These are phyloP conservation scores for Arnoldichthys spilopterus DNA, from an alignment of 2,797 vertebrate genomes.

Conservation along the genomic window DNA sequence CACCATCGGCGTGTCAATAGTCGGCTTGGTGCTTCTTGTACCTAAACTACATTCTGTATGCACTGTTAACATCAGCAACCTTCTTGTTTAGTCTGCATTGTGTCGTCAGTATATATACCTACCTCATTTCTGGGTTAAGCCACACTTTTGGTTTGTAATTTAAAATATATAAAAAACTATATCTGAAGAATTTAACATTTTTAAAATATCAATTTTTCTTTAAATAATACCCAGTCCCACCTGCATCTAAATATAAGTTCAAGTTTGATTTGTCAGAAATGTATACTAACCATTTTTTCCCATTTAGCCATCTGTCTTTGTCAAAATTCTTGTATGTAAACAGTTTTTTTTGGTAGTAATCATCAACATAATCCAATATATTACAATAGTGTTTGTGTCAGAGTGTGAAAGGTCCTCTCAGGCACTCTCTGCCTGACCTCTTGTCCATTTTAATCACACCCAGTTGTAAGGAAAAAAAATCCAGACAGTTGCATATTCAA, in stretches of 20 bases:
- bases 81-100: too few species aligned
- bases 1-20: background rate
- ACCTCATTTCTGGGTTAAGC: background rate
- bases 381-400: conserved; percentile 35
- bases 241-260: conserved; percentile 28
- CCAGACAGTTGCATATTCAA: background rate
- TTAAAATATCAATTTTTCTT: too few species aligned
- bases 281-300: conserved; percentile 42
- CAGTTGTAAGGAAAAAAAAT: background rate
- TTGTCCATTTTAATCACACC: background rate
- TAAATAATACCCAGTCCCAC: background rate
- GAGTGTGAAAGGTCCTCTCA: conserved; percentile 27
- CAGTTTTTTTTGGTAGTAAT: conserved; percentile 47
- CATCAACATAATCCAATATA: conserved; percentile 15
- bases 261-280: conserved; percentile 44
- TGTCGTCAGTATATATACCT: background rate
- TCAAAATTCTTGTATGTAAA: conserved; percentile 27
- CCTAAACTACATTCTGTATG: background rate
- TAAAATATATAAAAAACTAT: too few species aligned
- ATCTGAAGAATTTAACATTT: too few species aligned
- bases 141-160: background rate
- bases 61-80: background rate
- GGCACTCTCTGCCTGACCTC: background rate
- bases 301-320: conserved; percentile 3
- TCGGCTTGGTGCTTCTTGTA: background rate